phyloP scores from a whole-genome alignment of 2,113 vertebrate genomes.

The Calcarius ornatus region DNA sequence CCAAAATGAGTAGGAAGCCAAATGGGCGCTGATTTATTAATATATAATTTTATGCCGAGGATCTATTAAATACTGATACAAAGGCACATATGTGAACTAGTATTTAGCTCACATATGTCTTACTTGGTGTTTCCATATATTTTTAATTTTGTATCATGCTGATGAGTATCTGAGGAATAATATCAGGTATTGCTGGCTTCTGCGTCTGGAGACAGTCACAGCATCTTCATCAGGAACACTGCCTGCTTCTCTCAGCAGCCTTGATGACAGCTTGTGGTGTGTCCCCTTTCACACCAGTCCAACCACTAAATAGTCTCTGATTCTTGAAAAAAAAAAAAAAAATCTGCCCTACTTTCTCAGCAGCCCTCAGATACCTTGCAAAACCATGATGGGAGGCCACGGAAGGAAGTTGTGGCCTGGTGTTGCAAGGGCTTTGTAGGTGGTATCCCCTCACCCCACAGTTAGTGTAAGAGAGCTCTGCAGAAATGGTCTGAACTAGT shows the following conservation, averaged over 20 bases:
- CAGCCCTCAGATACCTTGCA: background rate
- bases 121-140: background rate
- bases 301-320: background rate
- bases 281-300: background rate
- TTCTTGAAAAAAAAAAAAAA: background rate
- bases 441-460: accelerated
- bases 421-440: accelerated
- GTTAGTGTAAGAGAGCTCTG: background rate
- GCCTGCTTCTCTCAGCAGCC: accelerated
- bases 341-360: background rate
- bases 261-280: background rate
- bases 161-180: background rate
- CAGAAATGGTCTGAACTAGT: background rate
- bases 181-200: background rate
- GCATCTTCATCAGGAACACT: accelerated
- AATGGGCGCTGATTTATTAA: background rate
- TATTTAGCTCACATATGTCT: background rate
- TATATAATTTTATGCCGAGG: background rate
- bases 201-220: background rate
- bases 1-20: background rate
- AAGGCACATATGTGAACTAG: background rate
- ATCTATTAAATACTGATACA: background rate
- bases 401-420: background rate
- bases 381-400: background rate
- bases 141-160: background rate